A percentile compares a stretch with the other conserved stretches of the same genome.
Conservation (phyloP, 2,113 vertebrate genomes). For the Pipa parva region DNA sequence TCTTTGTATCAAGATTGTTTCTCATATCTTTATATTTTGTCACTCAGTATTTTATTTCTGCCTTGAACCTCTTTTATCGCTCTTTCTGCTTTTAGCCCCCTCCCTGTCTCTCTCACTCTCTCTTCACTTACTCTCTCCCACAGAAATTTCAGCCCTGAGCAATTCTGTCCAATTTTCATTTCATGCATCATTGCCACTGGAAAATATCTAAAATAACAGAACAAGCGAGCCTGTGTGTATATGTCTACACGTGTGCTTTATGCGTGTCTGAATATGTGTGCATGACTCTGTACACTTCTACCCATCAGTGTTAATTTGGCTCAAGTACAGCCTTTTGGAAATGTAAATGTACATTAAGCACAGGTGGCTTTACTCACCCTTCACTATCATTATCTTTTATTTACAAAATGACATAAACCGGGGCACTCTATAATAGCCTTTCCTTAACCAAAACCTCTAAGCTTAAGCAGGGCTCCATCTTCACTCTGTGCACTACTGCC, state of each 20-base stretch:
- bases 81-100: too few relatives aligned
- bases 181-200: slow-evolving; percentile 58
- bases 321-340: too few relatives aligned
- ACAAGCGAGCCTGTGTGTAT: slow-evolving; percentile 37
- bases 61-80: not conserved
- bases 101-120: not conserved
- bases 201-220: slow-evolving; percentile 51
- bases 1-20: not conserved
- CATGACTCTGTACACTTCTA: not conserved
- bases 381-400: too few relatives aligned
- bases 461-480: too few relatives aligned
- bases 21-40: not conserved
- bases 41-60: not conserved
- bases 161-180: slow-evolving; percentile 61
- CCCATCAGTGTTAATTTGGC: too few relatives aligned
- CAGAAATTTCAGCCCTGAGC: slow-evolving; percentile 50
- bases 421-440: too few relatives aligned
- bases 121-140: slow-evolving; percentile 23
- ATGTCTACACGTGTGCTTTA: slow-evolving; percentile 2
- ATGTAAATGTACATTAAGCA: too few relatives aligned
- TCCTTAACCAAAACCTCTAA: too few relatives aligned
- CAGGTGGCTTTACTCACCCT: too few relatives aligned
- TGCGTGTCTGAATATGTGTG: not conserved
- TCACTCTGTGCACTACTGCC: too few relatives aligned
- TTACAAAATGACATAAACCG: too few relatives aligned